phyloP scores from a whole-genome alignment of 2,888 invertebrate species.

The Oeneis ivallda region DNA sequence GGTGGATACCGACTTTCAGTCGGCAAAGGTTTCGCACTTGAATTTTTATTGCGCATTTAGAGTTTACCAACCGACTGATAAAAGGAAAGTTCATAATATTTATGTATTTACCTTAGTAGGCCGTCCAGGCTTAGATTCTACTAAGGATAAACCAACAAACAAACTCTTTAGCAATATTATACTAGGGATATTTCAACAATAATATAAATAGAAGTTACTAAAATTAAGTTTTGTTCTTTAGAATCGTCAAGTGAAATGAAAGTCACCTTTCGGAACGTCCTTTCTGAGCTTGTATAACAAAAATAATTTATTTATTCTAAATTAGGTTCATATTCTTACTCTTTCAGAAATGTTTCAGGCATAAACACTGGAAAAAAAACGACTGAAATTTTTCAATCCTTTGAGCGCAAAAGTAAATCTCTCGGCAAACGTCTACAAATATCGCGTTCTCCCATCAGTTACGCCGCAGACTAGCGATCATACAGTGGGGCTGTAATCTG shows the following conservation, averaged over 20 bases:
- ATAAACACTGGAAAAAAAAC: neutral
- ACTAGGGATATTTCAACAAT: no score
- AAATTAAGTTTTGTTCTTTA: no score
- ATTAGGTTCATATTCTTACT: no score
- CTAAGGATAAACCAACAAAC: no score
- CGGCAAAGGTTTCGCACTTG: neutral
- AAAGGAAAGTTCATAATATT: neutral
- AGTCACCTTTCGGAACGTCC: no score
- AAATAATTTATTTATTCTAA: no score
- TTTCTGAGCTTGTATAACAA: no score
- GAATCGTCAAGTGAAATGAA: no score
- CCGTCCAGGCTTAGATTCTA: no score
- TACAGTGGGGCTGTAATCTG: neutral
- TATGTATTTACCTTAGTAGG: no score
- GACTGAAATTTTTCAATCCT: constrained; percentile 9
- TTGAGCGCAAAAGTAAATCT: constrained; percentile 20
- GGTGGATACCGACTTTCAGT: neutral
- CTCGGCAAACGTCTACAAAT: constrained; percentile 10
- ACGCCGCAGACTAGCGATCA: neutral
- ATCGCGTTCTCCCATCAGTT: constrained; percentile 10
- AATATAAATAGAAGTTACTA: no score
- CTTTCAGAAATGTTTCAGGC: neutral
- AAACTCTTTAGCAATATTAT: no score
- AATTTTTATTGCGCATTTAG: neutral
- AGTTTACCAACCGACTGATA: neutral